A percentile compares a stretch with the other conserved stretches of the same genome.
Evolutionary conservation across 1,140 invertebrate genomes (phyloP).

Genomic region (Drosophila lacteicornis): DNA sequence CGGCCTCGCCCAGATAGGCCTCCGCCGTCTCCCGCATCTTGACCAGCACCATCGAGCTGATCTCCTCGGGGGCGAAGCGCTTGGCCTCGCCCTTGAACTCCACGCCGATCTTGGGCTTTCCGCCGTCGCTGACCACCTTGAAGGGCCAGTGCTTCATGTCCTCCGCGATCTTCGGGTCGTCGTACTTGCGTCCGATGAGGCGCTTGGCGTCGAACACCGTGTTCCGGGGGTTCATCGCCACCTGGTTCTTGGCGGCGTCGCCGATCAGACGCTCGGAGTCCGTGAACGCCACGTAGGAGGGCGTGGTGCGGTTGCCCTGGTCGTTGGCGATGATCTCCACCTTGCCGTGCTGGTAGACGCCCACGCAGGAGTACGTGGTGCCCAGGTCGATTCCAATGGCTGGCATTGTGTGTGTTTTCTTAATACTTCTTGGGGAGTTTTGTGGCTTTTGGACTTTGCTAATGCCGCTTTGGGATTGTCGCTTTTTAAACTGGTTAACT

Average conservation of each 20-base stretch:
- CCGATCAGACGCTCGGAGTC: conserved; percentile 97
- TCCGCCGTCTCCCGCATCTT: conserved; percentile 94
- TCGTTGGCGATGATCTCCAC: too few relatives aligned
- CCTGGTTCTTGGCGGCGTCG: conserved; percentile 93
- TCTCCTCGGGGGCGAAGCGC: conserved; percentile 91
- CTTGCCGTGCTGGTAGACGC: too few relatives aligned
- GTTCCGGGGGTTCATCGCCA: conserved; percentile 83
- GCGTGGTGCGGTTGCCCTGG: too few relatives aligned
- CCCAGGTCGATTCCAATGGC: too few relatives aligned
- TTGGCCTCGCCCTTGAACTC: conserved; percentile 91
- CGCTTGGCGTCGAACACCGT: conserved; percentile 86
- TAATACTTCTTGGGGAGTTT: too few relatives aligned
- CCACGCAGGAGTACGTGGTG: too few relatives aligned
- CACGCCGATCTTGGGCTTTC: conserved; percentile 90
- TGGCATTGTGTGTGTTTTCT: too few relatives aligned
- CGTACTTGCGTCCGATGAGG: conserved; percentile 88
- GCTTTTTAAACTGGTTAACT: too few relatives aligned
- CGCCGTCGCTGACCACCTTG: conserved; percentile 88
- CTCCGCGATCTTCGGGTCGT: conserved; percentile 90
- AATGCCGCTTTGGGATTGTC: too few relatives aligned
- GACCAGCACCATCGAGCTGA: conserved; percentile 91
- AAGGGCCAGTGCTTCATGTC: conserved; percentile 93
- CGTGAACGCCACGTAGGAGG: too few relatives aligned
- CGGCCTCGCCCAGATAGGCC: conserved; percentile 89
- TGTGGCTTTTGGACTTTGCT: too few relatives aligned